phyloP scores from a whole-genome alignment of 2,113 vertebrate species.

The Strix uralensis region DNA sequence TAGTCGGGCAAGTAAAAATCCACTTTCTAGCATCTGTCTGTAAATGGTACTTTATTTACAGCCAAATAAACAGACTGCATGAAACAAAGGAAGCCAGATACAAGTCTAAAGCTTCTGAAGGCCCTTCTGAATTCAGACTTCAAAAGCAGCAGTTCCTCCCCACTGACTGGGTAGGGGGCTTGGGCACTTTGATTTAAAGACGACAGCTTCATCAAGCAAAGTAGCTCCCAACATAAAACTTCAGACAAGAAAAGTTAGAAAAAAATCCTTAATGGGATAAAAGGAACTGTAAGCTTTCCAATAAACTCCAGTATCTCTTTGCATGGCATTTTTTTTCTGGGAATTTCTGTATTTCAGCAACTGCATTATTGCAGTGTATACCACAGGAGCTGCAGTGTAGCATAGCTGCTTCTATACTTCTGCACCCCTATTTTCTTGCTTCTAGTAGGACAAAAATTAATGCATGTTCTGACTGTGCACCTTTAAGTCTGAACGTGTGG shows the following conservation, averaged over 20 bases:
- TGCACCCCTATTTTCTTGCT: neutral
- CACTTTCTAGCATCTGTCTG: neutral
- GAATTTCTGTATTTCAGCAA: neutral
- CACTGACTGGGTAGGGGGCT: rapidly evolving
- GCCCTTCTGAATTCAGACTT: neutral
- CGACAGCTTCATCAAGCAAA: neutral
- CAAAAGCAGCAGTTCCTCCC: neutral
- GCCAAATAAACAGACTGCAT: neutral
- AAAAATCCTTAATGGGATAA: neutral
- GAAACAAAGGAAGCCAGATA: slow-evolving; percentile 32
- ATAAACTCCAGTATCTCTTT: neutral
- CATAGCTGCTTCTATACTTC: neutral
- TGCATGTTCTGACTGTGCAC: neutral
- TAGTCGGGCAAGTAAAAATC: neutral
- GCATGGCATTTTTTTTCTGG: neutral
- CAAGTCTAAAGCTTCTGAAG: neutral
- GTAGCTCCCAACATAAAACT: neutral
- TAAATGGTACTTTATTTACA: slow-evolving; percentile 39
- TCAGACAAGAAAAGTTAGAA: neutral
- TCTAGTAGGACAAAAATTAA: neutral
- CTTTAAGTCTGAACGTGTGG: neutral
- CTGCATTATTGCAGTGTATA: neutral
- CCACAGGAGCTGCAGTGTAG: neutral
- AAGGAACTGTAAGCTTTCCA: neutral
- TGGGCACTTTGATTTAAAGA: neutral